Percentiles rank a stretch among this genome's conserved stretches.
Conservation (phyloP, 1,140 invertebrate genomes). For the Linepithema humile region DNA sequence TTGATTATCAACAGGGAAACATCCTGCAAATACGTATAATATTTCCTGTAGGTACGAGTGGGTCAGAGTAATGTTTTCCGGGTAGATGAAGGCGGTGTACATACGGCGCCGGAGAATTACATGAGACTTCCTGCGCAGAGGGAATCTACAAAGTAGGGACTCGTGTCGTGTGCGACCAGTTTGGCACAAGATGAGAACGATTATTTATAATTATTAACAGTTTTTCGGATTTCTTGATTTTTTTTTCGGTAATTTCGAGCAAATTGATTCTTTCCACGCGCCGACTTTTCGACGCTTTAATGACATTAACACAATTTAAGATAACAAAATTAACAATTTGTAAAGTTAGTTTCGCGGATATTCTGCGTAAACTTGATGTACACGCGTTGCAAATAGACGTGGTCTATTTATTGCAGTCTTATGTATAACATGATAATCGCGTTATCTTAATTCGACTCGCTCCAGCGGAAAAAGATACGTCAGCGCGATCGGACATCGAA, state of each 20-base stretch:
- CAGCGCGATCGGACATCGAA: not conserved
- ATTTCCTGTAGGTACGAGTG: slow-evolving; percentile 6
- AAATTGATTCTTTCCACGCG: too few relatives aligned
- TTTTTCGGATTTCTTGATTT: not conserved
- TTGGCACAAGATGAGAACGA: too few relatives aligned
- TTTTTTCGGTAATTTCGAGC: not conserved
- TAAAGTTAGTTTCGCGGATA: too few relatives aligned
- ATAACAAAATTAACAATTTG: too few relatives aligned
- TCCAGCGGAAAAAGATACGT: not conserved
- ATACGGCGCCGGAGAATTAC: slow-evolving; percentile 15
- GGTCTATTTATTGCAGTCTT: too few relatives aligned
- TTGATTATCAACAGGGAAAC: not conserved
- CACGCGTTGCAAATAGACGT: too few relatives aligned
- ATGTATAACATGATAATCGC: too few relatives aligned
- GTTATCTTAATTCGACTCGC: too few relatives aligned
- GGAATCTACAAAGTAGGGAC: slow-evolving; percentile 37
- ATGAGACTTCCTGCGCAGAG: slow-evolving; percentile 3
- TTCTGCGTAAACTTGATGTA: too few relatives aligned
- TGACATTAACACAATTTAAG: too few relatives aligned
- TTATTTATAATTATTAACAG: slow-evolving; percentile 13
- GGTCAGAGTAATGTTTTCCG: slow-evolving; percentile 7
- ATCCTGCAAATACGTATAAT: not conserved
- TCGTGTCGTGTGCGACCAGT: slow-evolving; percentile 2
- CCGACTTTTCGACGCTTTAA: too few relatives aligned
- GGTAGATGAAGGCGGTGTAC: slow-evolving; percentile 7